phyloP scores from a whole-genome alignment of 37 sponge, comb jelly and placozoan species.

The Beroe ovata region DNA sequence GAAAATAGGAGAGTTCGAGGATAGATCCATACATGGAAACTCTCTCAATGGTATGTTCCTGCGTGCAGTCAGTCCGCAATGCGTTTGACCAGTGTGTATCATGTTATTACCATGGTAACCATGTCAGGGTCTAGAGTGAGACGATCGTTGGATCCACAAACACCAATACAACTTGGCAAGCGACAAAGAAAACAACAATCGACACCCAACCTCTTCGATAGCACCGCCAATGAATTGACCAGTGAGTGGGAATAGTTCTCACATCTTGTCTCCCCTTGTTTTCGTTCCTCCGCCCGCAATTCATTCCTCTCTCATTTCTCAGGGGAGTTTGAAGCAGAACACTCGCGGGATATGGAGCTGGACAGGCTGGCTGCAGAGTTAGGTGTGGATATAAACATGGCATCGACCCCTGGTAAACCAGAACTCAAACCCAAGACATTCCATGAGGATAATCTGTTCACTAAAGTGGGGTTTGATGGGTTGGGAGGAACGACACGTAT shows the following conservation, averaged over 20 bases:
- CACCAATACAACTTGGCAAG: slow-evolving; percentile 1
- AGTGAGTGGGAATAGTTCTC: slow-evolving; percentile 5
- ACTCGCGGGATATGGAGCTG: slow-evolving; percentile 38
- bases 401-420: neutral
- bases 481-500: slow-evolving; percentile 6
- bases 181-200: slow-evolving; percentile 16
- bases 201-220: slow-evolving; percentile 7
- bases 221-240: neutral
- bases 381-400: slow-evolving; percentile 47
- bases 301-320: too few relatives aligned
- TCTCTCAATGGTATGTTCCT: slow-evolving; percentile 23
- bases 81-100: too few relatives aligned
- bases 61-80: too few relatives aligned
- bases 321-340: slow-evolving; percentile 27
- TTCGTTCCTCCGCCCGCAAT: too few relatives aligned
- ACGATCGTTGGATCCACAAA: slow-evolving; percentile 28
- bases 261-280: too few relatives aligned
- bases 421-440: neutral
- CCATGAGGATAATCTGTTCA: slow-evolving; percentile 32
- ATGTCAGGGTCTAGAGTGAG: neutral
- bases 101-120: too few relatives aligned
- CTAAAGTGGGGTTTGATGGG: slow-evolving; percentile 57
- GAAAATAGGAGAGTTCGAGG: slow-evolving; percentile 50
- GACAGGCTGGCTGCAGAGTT: slow-evolving; percentile 47
- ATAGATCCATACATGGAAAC: slow-evolving; percentile 22